Evolutionary conservation across 2,113 vertebrate genomes (phyloP), one percentile per base, ranked within the genome.

Genomic region (Eonycteris spelaea): DNA sequence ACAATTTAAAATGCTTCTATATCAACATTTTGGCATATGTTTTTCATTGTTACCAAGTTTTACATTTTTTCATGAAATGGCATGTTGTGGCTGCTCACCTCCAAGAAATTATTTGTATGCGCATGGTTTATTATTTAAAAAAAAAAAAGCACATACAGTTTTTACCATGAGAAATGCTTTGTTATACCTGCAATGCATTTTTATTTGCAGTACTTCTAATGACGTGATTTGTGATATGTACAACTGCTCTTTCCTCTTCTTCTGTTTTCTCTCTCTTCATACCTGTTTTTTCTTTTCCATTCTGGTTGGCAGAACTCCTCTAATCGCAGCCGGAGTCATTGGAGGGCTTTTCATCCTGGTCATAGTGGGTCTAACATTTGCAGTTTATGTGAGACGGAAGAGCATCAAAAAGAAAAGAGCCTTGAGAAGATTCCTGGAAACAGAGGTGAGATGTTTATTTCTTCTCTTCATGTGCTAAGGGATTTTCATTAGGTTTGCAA

Each of bases 361-460:
- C 98, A 99, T 99, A 26, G 93, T 99, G 98, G 99, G 98, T 14
- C 98, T 99, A 92, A 99, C 99, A 0, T 99, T 99, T 75, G 99
- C 99, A 0, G 99, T 99, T 38, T 99, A 99, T 0, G 98, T 99
- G 19, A 99, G 99, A 26, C 99, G 99, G 57, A 99, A 99, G 40
- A 99, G 99, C 98, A 99, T 99, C 98, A 99, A 99, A 97, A 99
- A 99, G 99, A 99, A 99, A 98, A 99, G 99, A 96, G 99, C 99
- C 0, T 91, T 99, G 93, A 97, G 99, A 5, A 99, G 99, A 59
- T 99, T 99, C 97, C 96, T 99, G 90, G 99, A 99, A 98, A 99
- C 99, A 1, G 99, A 99, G 99, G 99, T 99, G 93, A 99, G 98
- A 6, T 61, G 21, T 61, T 78, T 30, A 9, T 71, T 45, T 65